Evolutionary conservation across 2,888 invertebrate species (phyloP), one percentile per base, ranked within the genome.

Genomic region (Dasysyrphus albostriatus): DNA sequence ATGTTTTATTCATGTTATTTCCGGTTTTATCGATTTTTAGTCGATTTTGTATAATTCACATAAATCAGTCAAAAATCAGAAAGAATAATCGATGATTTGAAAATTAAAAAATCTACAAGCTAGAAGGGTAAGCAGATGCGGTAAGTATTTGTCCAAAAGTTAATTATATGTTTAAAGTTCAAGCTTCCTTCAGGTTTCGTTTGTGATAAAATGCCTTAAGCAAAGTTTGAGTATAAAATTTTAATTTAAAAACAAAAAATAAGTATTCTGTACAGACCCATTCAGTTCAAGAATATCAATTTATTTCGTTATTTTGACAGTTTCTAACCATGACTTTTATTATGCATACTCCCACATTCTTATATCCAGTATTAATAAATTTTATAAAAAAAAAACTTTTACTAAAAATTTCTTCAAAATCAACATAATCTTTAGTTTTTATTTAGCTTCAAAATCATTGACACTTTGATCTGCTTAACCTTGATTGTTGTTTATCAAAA

Each of bases 401-500:
- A 37, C 16, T 24, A 39, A 9, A n/a, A 49, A 58, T 49, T 37
- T 58, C 67, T 67, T 59, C 29, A 49, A 69, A 51, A 59, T 32
- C 14, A 34, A 10, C n/a, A 39, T 51, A 51, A 70, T 37, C 39
- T 61, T 19, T 37, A 7, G 29, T 69, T 76, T 56, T 42, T 37
- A 59, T 61, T 61, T 69, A 3, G 49, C 51, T 69, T 54, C 7
- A 29, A 70, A 82, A 61, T 47, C 76, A 74, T 61, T 76, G 69
- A 56, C 75, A 69, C 67, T 61, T 47, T 37, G 54, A 56, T 37
- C 44, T 61, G 51, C 32, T 70, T 82, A 70, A 58, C 82, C 82
- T 82, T 82, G 75, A 42, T 42, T 24, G 16, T 8, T 34, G 14
- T 54, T 69, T 24, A 54, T 69, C 16, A 29, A 54, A 39, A 58